Percentiles rank a stretch among this genome's conserved stretches.
Evolutionary conservation across 2,888 invertebrate species (phyloP).

Genomic region (Pandemis heparana): DNA sequence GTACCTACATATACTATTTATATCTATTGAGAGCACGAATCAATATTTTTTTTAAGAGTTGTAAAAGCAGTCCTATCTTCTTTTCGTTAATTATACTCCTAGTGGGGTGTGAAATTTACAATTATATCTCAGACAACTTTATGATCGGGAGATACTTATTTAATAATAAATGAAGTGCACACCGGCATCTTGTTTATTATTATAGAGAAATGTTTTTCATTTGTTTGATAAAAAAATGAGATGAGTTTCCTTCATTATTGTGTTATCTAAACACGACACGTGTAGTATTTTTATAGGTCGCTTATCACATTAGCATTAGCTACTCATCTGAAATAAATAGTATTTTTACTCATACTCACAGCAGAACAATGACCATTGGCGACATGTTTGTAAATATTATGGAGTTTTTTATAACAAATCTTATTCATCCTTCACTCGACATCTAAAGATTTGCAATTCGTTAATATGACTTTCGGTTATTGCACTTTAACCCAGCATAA

Average conservation of each 20-base stretch:
- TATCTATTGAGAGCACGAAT: too few species aligned
- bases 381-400: constrained; percentile 1
- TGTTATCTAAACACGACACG: not conserved
- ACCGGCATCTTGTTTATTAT: too few species aligned
- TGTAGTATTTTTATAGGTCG: constrained; percentile 1
- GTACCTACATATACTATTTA: not conserved
- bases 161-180: too few species aligned
- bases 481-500: not conserved
- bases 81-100: too few species aligned
- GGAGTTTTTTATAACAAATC: not conserved
- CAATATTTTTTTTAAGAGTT: too few species aligned
- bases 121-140: too few species aligned
- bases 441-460: not conserved
- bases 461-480: not conserved
- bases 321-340: not conserved
- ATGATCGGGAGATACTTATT: too few species aligned
- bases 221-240: not conserved
- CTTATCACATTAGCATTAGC: not conserved
- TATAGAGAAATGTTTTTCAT: too few species aligned
- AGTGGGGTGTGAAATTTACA: too few species aligned
- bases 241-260: not conserved
- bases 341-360: not conserved
- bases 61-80: too few species aligned
- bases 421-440: not conserved
- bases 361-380: not conserved